Conservation (phyloP, 2,113 vertebrate species). For the Cebidichthys violaceus region DNA sequence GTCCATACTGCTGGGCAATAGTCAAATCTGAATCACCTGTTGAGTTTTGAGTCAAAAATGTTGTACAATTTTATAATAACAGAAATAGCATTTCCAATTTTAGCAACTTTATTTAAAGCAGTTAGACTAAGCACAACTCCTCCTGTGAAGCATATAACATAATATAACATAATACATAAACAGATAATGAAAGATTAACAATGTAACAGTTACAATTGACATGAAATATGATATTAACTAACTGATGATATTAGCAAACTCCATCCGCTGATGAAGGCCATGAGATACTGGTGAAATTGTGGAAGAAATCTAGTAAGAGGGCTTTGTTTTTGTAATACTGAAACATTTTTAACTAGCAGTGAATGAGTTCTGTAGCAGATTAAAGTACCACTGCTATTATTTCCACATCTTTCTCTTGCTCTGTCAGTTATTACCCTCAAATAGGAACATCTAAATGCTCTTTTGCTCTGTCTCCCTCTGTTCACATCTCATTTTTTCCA, state of each 20-base stretch:
- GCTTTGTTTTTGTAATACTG: not conserved
- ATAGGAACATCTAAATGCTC: slow-evolving; percentile 11
- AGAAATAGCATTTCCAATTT: too few relatives aligned
- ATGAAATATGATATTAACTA: not conserved
- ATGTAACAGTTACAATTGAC: not conserved
- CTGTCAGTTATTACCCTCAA: not conserved
- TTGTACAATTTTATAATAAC: too few relatives aligned
- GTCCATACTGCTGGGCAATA: too few relatives aligned
- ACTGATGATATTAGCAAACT: too few relatives aligned
- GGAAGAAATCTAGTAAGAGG: too few relatives aligned
- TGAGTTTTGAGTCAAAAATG: too few relatives aligned
- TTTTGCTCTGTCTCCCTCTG: not conserved
- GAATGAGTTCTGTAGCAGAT: not conserved
- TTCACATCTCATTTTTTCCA: slow-evolving; percentile 15
- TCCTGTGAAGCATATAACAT: too few relatives aligned
- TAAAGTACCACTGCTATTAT: not conserved
- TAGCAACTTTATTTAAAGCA: too few relatives aligned
- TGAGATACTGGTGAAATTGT: not conserved
- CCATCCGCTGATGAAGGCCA: not conserved
- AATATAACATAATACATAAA: not conserved
- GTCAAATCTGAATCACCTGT: too few relatives aligned
- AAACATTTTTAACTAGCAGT: too few relatives aligned
- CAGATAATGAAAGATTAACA: not conserved
- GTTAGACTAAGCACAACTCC: too few relatives aligned
- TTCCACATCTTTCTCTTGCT: not conserved